Evolutionary conservation across 2,888 invertebrate species (phyloP), one percentile per base, ranked within the genome.

Genomic region (Carpatolechia fugitivella): DNA sequence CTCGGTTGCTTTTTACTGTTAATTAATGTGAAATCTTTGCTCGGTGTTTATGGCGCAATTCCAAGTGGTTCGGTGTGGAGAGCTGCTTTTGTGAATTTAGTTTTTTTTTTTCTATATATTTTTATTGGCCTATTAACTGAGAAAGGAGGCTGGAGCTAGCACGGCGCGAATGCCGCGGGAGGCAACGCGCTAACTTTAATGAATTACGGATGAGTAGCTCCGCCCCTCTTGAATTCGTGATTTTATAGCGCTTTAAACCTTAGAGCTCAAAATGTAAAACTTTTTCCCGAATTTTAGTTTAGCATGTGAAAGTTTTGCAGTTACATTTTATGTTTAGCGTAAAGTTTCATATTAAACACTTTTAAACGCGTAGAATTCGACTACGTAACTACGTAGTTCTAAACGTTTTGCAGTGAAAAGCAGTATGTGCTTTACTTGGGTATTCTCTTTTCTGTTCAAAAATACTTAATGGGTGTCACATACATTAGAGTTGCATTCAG

Each of bases 201-300:
- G 82, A 88, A 87, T 86, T 85, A 85, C 84, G 82, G 81, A 83
- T 83, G 83, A 83, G 75, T 78, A 74, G 78, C 75, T 76, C 75
- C 77, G 60, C 80, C 82, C 73, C 76, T 77, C 72, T 76, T 75
- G 79, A 79, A 82, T 82, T 79, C 75, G 72, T 78, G 78, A 82
- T 80, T 85, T 85, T 85, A 85, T 82, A 72, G 76, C 69, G 73
- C 74, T 74, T 76, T 84, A 79, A 80, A 84, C 80, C 78, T 81
- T 78, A 71, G 72, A 69, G 66, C 70, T 70, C 73, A 75, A 80
- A 82, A 80, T 78, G 76, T 76, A 74, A 76, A 80, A 80, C 72
- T 81, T 82, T 77, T 76, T 68, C 60, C 62, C 66, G 70, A 73
- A 75, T 75, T 70, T 67, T 68, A 68, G 60, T 68, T 67, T 57